phyloP scores from a whole-genome alignment of 2,888 invertebrate genomes.

The Spialia ferax region DNA sequence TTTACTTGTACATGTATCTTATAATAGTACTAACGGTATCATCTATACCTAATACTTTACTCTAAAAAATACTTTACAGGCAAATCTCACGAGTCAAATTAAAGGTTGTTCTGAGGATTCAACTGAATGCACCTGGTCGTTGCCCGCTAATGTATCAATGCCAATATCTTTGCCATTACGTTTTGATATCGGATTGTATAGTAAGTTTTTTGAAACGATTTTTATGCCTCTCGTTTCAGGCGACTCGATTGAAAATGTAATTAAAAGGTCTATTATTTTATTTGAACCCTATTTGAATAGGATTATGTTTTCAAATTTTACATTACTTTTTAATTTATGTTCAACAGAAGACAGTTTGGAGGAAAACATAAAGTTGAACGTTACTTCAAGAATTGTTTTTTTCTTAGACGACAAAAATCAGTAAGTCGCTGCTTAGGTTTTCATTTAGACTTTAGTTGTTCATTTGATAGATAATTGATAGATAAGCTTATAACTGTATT shows the following conservation, averaged over 20 bases:
- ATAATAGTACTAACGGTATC: no score
- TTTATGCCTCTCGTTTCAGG: no score
- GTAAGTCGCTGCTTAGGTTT: constrained; percentile 59
- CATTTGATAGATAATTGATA: background rate
- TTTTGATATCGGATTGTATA: constrained; percentile 57
- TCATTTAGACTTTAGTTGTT: background rate
- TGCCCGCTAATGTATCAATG: constrained; percentile 62
- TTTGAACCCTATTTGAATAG: no score
- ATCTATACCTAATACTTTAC: background rate
- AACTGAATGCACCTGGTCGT: constrained; percentile 57
- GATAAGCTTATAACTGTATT: background rate
- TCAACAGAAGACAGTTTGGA: constrained; percentile 58
- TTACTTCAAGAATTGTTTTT: constrained; percentile 57
- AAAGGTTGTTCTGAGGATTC: constrained; percentile 55
- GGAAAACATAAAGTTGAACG: constrained; percentile 54
- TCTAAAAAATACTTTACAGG: constrained; percentile 48
- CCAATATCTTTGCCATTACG: constrained; percentile 59
- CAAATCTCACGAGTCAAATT: constrained; percentile 55
- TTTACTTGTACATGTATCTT: background rate
- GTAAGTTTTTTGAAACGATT: constrained; percentile 47
- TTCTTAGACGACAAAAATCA: constrained; percentile 46
- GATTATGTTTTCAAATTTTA: background rate
- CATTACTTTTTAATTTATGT: background rate
- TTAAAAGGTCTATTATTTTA: no score
- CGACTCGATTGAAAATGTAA: no score